phyloP scores from a whole-genome alignment of 2,797 vertebrate species.

The Esox masquinongy region DNA sequence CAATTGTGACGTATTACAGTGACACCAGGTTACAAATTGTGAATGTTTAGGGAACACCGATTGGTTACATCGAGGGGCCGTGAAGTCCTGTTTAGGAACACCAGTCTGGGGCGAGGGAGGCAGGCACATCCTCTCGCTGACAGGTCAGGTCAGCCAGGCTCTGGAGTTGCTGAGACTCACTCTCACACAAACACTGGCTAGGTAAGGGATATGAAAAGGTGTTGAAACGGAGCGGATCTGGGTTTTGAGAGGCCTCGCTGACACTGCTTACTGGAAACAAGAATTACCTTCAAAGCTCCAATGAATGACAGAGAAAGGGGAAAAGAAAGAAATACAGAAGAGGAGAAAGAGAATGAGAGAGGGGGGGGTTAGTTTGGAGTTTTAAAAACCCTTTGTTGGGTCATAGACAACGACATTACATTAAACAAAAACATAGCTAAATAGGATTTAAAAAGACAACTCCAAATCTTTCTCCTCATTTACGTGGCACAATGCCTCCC shows the following conservation, averaged over 20 bases:
- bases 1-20: neutral
- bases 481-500: too few relatives aligned
- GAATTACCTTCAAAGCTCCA: slow-evolving; percentile 42
- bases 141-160: slow-evolving; percentile 31
- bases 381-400: too few relatives aligned
- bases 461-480: too few relatives aligned
- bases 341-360: neutral
- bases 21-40: neutral
- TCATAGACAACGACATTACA: too few relatives aligned
- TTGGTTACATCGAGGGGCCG: slow-evolving; percentile 36
- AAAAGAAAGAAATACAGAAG: neutral
- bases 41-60: neutral
- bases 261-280: slow-evolving; percentile 33
- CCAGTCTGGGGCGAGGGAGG: slow-evolving; percentile 34
- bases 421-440: too few relatives aligned
- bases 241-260: slow-evolving; percentile 41
- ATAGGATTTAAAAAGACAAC: too few relatives aligned
- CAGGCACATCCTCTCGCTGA: slow-evolving; percentile 52
- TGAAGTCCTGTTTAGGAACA: slow-evolving; percentile 40
- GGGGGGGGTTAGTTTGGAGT: neutral
- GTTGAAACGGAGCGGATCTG: slow-evolving; percentile 71
- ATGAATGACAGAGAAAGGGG: slow-evolving; percentile 2
- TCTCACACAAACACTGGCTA: slow-evolving; percentile 43
- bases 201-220: slow-evolving; percentile 70
- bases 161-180: slow-evolving; percentile 39